These are phyloP conservation scores for Oryzias sinensis DNA, from an alignment of 2,797 vertebrate species.

Conservation along the genomic window DNA sequence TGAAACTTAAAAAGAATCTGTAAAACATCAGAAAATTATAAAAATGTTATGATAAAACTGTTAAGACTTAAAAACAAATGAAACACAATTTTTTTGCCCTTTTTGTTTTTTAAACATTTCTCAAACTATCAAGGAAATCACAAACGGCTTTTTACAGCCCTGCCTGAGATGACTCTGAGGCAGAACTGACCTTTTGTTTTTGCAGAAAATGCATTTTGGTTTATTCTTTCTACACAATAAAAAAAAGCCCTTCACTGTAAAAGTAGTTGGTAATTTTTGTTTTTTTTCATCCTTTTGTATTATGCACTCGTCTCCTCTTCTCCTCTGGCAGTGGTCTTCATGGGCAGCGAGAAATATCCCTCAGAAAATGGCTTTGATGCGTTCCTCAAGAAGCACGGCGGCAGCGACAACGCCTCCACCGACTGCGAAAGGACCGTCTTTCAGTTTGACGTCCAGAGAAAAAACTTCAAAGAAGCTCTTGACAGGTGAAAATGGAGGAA, in stretches of 20 bases:
- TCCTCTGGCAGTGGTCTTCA: conserved; percentile 88
- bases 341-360: conserved; percentile 96
- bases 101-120: no score
- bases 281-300: conserved; percentile 1
- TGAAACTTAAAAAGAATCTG: no score
- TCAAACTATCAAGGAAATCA: no score
- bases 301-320: not conserved
- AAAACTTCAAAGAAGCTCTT: conserved; percentile 92
- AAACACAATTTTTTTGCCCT: no score
- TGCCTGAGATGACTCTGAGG: no score
- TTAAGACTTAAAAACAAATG: no score
- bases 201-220: no score
- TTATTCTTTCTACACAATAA: no score
- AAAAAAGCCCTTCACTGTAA: not conserved
- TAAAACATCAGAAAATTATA: no score
- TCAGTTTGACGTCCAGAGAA: conserved; percentile 95
- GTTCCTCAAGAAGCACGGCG: conserved; percentile 94
- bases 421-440: conserved; percentile 95
- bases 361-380: conserved; percentile 96
- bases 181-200: no score
- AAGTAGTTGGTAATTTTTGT: conserved; percentile 10
- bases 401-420: conserved; percentile 93
- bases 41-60: no score
- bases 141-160: no score
- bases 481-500: conserved; percentile 83